Evolutionary conservation across 1,140 invertebrate species (phyloP).

Genomic region (Micrasema minimum): DNA sequence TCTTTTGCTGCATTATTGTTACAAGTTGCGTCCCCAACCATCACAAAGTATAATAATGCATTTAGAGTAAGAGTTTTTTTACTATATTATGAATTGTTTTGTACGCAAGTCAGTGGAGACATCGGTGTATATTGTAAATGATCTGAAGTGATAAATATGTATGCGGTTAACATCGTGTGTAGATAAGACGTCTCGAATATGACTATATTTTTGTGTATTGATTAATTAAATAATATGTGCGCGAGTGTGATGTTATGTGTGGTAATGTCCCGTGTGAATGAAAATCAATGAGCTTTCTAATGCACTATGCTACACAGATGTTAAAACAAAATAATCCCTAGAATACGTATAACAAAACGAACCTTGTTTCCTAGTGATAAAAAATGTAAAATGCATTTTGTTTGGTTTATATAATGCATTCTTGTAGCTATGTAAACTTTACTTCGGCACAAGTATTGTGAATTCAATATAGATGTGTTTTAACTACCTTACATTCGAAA

Average conservation of each 20-base stretch:
- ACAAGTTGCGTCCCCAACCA: too few relatives aligned
- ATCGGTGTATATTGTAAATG: slow-evolving; percentile 6
- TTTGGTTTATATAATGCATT: not conserved
- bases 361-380: slow-evolving; percentile 4
- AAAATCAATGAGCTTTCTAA: slow-evolving; percentile 33
- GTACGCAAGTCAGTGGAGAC: too few relatives aligned
- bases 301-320: slow-evolving; percentile 39
- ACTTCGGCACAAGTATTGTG: not conserved
- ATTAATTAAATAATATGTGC: slow-evolving; percentile 13
- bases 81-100: too few relatives aligned
- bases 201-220: slow-evolving; percentile 35
- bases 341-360: slow-evolving; percentile 10
- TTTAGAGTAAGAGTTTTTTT: too few relatives aligned
- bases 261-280: slow-evolving; percentile 1
- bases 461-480: slow-evolving; percentile 9
- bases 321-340: slow-evolving; percentile 12
- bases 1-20: too few relatives aligned
- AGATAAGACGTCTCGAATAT: slow-evolving; percentile 6
- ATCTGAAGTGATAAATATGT: slow-evolving; percentile 27
- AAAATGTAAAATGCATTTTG: not conserved
- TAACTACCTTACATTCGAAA: not conserved
- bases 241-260: slow-evolving; percentile 6
- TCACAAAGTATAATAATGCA: too few relatives aligned
- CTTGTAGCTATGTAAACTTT: not conserved
- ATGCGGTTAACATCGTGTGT: slow-evolving; percentile 29